Evolutionary conservation across 2,797 vertebrate species (phyloP).

Genomic region (Glossophaga mutica): DNA sequence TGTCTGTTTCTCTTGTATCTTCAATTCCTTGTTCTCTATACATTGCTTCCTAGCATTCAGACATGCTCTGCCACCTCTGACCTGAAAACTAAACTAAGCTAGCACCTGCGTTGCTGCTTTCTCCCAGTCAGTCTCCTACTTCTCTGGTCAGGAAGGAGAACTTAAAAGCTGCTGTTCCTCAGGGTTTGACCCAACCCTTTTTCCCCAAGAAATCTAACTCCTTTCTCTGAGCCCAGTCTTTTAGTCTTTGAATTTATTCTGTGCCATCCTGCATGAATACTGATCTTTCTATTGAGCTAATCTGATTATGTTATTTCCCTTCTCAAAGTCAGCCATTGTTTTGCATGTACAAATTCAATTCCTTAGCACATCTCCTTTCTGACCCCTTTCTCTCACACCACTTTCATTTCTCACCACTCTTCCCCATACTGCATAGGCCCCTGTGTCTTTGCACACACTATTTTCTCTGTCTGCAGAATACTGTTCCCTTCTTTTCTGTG

Average conservation of each 20-base stretch:
- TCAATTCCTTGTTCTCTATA: background rate
- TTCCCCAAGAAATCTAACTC: background rate
- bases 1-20: background rate
- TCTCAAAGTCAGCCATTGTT: background rate
- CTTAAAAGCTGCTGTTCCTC: background rate
- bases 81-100: background rate
- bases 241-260: background rate
- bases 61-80: background rate
- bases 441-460: background rate
- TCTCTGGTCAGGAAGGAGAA: background rate
- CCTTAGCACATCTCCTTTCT: background rate
- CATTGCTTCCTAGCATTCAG: background rate
- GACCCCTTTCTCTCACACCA: background rate
- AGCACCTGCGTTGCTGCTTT: background rate
- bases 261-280: background rate
- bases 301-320: background rate
- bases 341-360: background rate
- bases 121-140: accelerated
- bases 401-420: background rate
- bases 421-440: background rate
- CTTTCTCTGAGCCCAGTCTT: background rate
- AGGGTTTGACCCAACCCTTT: background rate
- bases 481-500: background rate
- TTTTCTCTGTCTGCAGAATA: background rate
- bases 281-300: background rate